Evolutionary conservation across 2,797 vertebrate species (phyloP), one percentile per base, ranked within the genome.

Genomic region (Mormyrus proboscirostris): DNA sequence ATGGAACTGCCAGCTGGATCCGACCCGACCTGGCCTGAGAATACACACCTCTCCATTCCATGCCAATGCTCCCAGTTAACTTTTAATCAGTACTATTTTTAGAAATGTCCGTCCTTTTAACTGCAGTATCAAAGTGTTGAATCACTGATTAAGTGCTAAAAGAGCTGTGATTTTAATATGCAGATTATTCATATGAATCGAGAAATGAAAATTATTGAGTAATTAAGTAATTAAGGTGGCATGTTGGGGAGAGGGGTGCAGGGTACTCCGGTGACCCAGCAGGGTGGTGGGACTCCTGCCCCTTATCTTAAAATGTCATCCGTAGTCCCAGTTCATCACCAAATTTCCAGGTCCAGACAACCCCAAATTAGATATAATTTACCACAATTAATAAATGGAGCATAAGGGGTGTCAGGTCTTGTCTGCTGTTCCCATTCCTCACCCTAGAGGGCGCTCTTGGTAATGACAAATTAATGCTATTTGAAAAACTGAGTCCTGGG

Each of bases 391-490:
- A 87, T 41, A 38, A 38, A 44, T 14, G 33, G 6, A 22, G 2
- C 49, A 53, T 22, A 9, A 86, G 22, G 25, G 29, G 49, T 73
- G 49, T n/a, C 6, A 16, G 25, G 22, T 69, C 22, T 38, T 6
- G 29, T 3, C 1, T 89, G 90, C 79, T 92, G 44, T 92, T 92
- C 89, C 50, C 47, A 44, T 57, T 49, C 47, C 53, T 88, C 49
- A 91, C 92, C 86, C 90, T 92, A 92, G 92, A 92, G 92, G 94
- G 92, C 91, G 88, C 59, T 89, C 87, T 91, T 91, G 88, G 25
- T 84, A 91, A 90, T 93, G 76, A 88, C 89, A 91, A 90, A 69
- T 50, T 22, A 49, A 6, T 25, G 47, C 57, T 7, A 7, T 33
- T 65, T 84, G 25, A 55, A 44, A 47, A 57, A 33, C 49, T 10